phyloP scores from a whole-genome alignment of 1,140 invertebrate genomes.

The Ceratina calcarata region DNA sequence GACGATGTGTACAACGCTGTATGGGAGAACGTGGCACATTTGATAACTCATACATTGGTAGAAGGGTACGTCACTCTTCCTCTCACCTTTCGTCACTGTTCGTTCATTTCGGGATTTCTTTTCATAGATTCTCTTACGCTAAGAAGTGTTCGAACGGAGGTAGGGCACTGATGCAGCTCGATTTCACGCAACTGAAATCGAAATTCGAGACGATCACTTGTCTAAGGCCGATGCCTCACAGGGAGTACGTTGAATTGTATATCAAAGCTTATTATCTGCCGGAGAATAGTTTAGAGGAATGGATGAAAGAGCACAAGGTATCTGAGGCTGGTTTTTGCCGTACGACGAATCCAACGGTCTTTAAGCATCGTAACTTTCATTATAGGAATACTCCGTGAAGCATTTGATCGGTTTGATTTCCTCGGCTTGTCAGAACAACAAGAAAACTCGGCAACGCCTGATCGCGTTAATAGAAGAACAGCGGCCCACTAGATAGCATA shows the following conservation, averaged over 20 bases:
- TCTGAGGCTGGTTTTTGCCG: background rate
- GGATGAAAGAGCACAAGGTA: constrained; percentile 91
- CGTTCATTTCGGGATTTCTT: background rate
- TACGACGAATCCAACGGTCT: background rate
- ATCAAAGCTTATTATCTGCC: constrained; percentile 98
- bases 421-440: constrained; percentile 93
- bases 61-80: constrained; percentile 87
- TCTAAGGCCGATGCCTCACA: constrained; percentile 91
- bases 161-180: constrained; percentile 97
- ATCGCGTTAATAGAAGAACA: constrained; percentile 86
- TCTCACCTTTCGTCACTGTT: background rate
- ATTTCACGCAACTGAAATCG: constrained; percentile 96
- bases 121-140: constrained; percentile 89
- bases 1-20: constrained; percentile 85
- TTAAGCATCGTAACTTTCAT: constrained; percentile 48
- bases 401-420: constrained; percentile 92
- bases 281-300: constrained; percentile 92
- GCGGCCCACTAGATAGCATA: constrained; percentile 65
- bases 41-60: constrained; percentile 92
- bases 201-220: constrained; percentile 94
- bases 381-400: constrained; percentile 92
- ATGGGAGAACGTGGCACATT: constrained; percentile 93
- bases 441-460: constrained; percentile 90
- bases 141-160: constrained; percentile 98
- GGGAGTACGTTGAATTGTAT: constrained; percentile 95